These are phyloP conservation scores for Tenthredo distinguenda DNA, from an alignment of 2,888 invertebrate species.

Conservation along the genomic window DNA sequence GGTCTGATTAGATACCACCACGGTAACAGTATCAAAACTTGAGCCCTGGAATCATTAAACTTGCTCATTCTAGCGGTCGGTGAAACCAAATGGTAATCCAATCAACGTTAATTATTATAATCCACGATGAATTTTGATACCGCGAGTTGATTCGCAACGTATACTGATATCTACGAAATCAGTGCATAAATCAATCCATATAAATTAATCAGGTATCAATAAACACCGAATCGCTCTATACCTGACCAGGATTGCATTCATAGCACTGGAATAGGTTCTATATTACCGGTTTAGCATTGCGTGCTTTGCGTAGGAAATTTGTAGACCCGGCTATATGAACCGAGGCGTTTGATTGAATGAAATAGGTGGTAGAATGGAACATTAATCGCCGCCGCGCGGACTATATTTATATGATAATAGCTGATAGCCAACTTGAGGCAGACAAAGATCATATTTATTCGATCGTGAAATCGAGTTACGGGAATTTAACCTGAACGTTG, in stretches of 20 bases:
- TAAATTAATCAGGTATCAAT: conserved; percentile 38
- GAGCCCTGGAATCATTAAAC: conserved; percentile 26
- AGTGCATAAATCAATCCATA: conserved; percentile 1
- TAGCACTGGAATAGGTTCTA: neutral
- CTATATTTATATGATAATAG: neutral
- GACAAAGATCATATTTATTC: neutral
- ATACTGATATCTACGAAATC: neutral
- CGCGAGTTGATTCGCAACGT: neutral
- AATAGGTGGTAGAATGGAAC: neutral
- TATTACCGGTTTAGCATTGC: neutral
- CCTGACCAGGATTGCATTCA: neutral
- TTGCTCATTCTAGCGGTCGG: neutral
- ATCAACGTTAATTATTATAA: conserved; percentile 24
- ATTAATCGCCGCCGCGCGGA: neutral
- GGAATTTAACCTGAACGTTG: neutral
- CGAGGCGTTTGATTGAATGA: neutral
- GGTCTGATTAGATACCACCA: neutral
- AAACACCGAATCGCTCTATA: conserved; percentile 11
- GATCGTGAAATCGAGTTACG: neutral
- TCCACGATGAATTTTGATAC: conserved; percentile 16
- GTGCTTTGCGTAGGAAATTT: conserved; percentile 7
- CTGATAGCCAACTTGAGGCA: neutral
- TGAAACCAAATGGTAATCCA: conserved; percentile 24
- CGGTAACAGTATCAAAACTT: neutral
- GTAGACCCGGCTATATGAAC: neutral